Conservation (phyloP, 2,888 invertebrate species). For the Macropis europaea region DNA sequence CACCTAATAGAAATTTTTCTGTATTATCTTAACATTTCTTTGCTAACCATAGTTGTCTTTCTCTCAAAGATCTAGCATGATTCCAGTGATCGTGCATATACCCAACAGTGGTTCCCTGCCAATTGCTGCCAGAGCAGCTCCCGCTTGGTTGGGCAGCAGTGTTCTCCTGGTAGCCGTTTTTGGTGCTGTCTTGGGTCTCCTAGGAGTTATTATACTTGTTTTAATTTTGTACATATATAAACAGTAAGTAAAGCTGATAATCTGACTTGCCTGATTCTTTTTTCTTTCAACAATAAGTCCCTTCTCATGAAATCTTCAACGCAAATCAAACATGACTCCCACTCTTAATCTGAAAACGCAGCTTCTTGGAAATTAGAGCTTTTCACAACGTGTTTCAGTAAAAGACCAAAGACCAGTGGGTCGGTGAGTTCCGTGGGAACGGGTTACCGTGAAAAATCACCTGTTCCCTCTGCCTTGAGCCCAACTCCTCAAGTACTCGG, state of each 20-base stretch:
- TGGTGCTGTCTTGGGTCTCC: slow-evolving; percentile 86
- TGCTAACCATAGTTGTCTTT: background rate
- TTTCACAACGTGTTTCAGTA: slow-evolving; percentile 57
- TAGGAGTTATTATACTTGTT: slow-evolving; percentile 88
- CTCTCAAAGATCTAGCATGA: slow-evolving; percentile 73
- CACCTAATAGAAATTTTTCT: background rate
- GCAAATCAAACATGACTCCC: no score
- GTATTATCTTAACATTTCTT: slow-evolving; percentile 34
- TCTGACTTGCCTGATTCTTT: background rate
- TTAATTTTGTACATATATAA: slow-evolving; percentile 90
- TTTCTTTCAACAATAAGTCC: no score
- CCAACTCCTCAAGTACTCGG: slow-evolving; percentile 81
- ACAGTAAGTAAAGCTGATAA: slow-evolving; percentile 81
- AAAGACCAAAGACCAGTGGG: slow-evolving; percentile 72
- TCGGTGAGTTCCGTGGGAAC: slow-evolving; percentile 77
- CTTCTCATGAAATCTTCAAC: no score
- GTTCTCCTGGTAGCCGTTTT: slow-evolving; percentile 83
- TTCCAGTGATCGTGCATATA: slow-evolving; percentile 81
- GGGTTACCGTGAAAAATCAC: slow-evolving; percentile 75
- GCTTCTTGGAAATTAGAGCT: no score
- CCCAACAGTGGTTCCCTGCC: slow-evolving; percentile 74
- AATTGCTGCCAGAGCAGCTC: slow-evolving; percentile 80
- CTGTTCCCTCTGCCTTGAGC: slow-evolving; percentile 74
- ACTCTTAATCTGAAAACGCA: no score
- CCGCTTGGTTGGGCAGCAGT: slow-evolving; percentile 80